Evolutionary conservation across 2,113 vertebrate species (phyloP), one percentile per base, ranked within the genome.

Genomic region (Oryzias celebensis): DNA sequence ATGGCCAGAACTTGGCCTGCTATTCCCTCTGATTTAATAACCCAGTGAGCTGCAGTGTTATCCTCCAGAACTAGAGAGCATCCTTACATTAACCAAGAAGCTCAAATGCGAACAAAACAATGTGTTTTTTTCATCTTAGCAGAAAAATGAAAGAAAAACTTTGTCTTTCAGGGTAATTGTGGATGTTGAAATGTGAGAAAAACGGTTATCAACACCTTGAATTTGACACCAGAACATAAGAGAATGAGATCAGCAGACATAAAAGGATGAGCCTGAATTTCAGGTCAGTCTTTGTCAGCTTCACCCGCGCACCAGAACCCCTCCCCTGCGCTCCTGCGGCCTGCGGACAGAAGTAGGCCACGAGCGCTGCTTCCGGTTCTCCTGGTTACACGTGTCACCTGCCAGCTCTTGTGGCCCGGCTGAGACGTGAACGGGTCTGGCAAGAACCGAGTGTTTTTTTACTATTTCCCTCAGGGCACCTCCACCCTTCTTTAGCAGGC

Each of bases 171-270:
- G 90, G 93, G 92, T 93, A 96, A 98, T 96, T 95, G 94, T 94
- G 95, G 94, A 93, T 94, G 96, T 93, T 94, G 93, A 94, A 93
- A 93, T 93, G 94, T 91, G 94, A 95, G 93, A 92, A 93, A 94
- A 95, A 95, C 93, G 92, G 87, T 93, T 83, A 82, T 88, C 89
- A 88, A 87, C 72, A 86, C 93, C 91, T 36, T 36, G 36, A 36
- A 36, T 36, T 36, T 36, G 36, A 36, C 36, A 36, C 36, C 36
- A 36, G 36, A n/a, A 22, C 14, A 53, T 0, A 49, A 46, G 17
- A 55, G 60, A 75, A 78, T 71, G 31, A 28, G 45, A 79, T 70
- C 49, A 18, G 15, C 4, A 0, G 43, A 58, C 26, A 26, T 36
- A 24, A 46, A 73, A 52, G 46, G 58, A 31, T 1, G 7, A 23